Percentiles rank a stretch among this genome's conserved stretches.
Conservation (phyloP, 2,113 vertebrate species). For the Rhinichthys klamathensis region DNA sequence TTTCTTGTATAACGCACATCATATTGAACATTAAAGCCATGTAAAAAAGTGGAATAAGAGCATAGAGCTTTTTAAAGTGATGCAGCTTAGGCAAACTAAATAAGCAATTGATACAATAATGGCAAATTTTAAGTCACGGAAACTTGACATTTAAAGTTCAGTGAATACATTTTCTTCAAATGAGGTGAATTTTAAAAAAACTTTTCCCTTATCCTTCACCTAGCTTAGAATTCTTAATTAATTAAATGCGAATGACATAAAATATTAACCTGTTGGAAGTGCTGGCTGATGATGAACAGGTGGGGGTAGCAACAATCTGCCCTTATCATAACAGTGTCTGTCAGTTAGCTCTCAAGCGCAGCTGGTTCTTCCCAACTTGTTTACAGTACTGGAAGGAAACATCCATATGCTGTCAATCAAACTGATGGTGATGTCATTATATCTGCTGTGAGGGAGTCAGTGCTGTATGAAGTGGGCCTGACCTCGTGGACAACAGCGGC, state of each 20-base stretch:
- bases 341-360: constrained; percentile 39
- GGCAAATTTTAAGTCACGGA: not conserved
- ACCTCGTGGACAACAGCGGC: constrained; percentile 38
- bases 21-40: not conserved
- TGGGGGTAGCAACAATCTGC: constrained; percentile 21
- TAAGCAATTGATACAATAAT: not conserved
- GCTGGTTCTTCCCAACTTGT: constrained; percentile 30
- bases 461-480: constrained; percentile 10
- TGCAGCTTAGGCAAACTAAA: not conserved
- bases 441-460: constrained; percentile 4
- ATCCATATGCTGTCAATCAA: constrained; percentile 42
- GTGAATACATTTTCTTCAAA: not conserved
- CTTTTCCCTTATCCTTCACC: not conserved
- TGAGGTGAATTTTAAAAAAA: constrained; percentile 11
- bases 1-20: not conserved
- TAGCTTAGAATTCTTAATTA: not conserved
- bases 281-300: constrained; percentile 9
- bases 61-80: not conserved
- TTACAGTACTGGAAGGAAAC: constrained; percentile 23
- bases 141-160: not conserved
- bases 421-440: constrained; percentile 11
- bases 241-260: constrained; percentile 43
- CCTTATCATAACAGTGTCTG: constrained; percentile 19
- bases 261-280: constrained; percentile 40
- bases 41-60: not conserved